Conservation (phyloP, 2,888 invertebrate genomes). For the Cosmia pyralina region DNA sequence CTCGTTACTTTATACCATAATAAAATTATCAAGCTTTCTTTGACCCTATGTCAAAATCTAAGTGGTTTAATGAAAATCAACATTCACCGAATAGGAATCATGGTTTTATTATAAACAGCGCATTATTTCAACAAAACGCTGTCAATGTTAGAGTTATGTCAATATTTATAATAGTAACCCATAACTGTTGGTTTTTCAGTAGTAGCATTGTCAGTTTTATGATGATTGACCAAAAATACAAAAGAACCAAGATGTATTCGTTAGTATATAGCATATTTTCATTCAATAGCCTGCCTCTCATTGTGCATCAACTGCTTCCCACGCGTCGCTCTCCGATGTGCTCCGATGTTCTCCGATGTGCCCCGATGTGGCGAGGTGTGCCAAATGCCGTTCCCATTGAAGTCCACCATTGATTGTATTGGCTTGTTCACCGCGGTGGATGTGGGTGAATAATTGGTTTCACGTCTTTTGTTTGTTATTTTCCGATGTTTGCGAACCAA, state of each 20-base stretch:
- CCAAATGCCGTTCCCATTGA: constrained; percentile 52
- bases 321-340: constrained; percentile 44
- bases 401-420: constrained; percentile 38
- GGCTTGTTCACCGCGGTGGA: constrained; percentile 10
- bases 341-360: constrained; percentile 22
- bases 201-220: background rate
- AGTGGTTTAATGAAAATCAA: background rate
- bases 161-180: background rate
- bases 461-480: constrained; percentile 8
- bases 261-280: constrained; percentile 30
- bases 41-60: background rate
- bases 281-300: constrained; percentile 41
- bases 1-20: background rate
- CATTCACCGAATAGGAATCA: background rate
- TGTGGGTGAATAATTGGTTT: constrained; percentile 44
- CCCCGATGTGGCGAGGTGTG: constrained; percentile 39
- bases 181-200: background rate
- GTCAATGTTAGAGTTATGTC: background rate
- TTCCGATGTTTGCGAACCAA: background rate
- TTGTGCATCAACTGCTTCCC: constrained; percentile 45
- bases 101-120: no score
- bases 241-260: constrained; percentile 5
- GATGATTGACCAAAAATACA: background rate
- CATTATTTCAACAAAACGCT: background rate
- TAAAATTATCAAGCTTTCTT: background rate